Base-by-base conservation (phyloP, 2,113 vertebrate species). In the Engraulis encrasicolus region DNA sequence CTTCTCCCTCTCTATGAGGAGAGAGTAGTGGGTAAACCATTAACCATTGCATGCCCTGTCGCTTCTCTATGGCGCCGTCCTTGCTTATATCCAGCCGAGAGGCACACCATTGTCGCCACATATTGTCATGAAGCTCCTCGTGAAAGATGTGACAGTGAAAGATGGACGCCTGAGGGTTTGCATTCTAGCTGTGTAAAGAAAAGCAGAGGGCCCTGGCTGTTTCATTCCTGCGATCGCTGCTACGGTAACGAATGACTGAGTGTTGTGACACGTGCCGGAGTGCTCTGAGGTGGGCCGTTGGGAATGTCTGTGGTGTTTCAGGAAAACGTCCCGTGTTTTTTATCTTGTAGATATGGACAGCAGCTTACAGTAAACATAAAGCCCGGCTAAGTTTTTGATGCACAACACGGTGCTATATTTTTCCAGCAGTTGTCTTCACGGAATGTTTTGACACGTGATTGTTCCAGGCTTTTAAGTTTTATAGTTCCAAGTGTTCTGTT, bases 1-100 rank as follows among this genome's bases (percentile, higher is more conserved):
- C 48, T 37, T 85, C 81, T 80, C 80, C 58, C 79, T 78, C 84
- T 87, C 85, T 74, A 15, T 66, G 50, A n/a, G 40, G 36, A 40
- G 50, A 54, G 0, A 82, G 40, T 78, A 45, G 54, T 78, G 52
- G 80, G 82, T 40, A 52, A n/a, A 78, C 61, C 78, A 18, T 91
- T 37, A 81, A 85, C 80, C 66, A 79, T 78, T 78, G 6, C 17
- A 2, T 78, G 54, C 79, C 81, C 14, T 79, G 52, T 77, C 31
- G 48, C n/a, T 54, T 45, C 48, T 82, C 9, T 83, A 18, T 71
- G 36, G 50, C 49, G n/a, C 18, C 17, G 18, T 40, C 40, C 34
- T 74, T 14, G 14, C 66, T 34, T n/a, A 31, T 34, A 19, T 66
- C 58, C 58, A 66, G 58, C 66, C 34, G 31, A 36, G 23, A 23